Percentiles rank a stretch among this genome's conserved stretches.
phyloP scores from a whole-genome alignment of 2,888 invertebrate genomes.

The Petrolisthes manimaculis region DNA sequence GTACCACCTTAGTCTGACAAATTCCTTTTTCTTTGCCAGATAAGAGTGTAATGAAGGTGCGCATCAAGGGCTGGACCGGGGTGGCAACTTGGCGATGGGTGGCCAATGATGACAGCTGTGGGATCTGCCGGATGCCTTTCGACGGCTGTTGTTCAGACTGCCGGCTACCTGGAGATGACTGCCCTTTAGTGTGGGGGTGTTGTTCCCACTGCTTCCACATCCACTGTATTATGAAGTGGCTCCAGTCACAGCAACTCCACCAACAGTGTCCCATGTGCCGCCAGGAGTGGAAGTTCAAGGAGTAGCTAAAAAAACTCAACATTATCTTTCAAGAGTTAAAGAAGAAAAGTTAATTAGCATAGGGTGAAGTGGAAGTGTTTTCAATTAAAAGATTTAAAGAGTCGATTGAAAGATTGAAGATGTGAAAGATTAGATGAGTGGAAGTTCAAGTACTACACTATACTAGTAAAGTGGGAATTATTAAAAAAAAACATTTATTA shows the following conservation, averaged over 20 bases:
- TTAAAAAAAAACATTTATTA: no score
- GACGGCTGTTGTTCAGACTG: constrained; percentile 98
- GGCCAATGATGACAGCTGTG: constrained; percentile 98
- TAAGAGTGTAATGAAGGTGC: constrained; percentile 59
- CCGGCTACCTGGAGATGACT: constrained; percentile 96
- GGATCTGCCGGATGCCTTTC: constrained; percentile 99
- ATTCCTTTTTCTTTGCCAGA: background rate
- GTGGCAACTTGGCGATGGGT: constrained; percentile 99
- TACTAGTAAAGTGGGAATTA: no score
- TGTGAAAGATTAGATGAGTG: no score
- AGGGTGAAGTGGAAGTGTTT: no score
- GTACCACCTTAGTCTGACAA: background rate
- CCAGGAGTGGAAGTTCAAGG: constrained; percentile 98
- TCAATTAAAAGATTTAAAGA: no score
- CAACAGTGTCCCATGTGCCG: constrained; percentile 87
- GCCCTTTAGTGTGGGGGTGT: constrained; percentile 97
- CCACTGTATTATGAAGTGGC: constrained; percentile 99
- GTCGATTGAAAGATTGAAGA: no score
- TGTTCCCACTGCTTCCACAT: constrained; percentile 99
- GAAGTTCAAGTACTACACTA: no score
- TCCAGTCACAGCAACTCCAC: constrained; percentile 80
- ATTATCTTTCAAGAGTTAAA: no score
- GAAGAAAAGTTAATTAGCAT: no score
- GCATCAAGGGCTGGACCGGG: constrained; percentile 84
- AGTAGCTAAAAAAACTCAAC: constrained; percentile 69